phyloP scores from a whole-genome alignment of 2,113 vertebrate species.

The Colaptes auratus region DNA sequence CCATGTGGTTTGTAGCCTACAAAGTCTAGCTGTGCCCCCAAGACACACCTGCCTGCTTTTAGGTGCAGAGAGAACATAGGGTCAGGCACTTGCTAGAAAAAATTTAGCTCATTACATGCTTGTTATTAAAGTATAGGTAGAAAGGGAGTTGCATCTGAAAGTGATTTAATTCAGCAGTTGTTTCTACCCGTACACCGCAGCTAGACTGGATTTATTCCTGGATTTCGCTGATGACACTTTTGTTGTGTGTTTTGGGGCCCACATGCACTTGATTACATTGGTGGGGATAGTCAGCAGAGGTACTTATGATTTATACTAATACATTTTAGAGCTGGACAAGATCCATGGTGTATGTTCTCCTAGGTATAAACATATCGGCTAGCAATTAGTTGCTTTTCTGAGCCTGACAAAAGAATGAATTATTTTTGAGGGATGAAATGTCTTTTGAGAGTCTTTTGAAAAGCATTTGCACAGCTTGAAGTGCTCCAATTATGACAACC shows the following conservation, averaged over 20 bases:
- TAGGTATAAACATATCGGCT: constrained; percentile 38
- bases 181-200: background rate
- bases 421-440: constrained; percentile 38
- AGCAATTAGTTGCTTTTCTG: constrained; percentile 44
- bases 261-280: background rate
- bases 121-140: background rate
- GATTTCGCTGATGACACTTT: background rate
- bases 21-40: background rate
- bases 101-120: background rate
- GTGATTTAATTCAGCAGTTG: constrained; percentile 1
- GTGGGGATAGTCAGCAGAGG: background rate
- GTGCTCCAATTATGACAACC: constrained; percentile 27
- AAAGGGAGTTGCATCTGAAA: constrained; percentile 13
- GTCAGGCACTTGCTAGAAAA: background rate
- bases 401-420: constrained; percentile 49
- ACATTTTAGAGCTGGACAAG: background rate
- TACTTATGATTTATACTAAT: constrained; percentile 5
- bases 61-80: background rate
- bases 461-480: background rate
- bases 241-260: background rate
- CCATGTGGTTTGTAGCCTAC: background rate
- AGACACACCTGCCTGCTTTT: background rate
- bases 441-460: constrained; percentile 48
- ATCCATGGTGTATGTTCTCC: background rate
- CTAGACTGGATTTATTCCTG: constrained; percentile 18